Conservation (phyloP, 2,797 vertebrate species). For the Myoxocephalus aenaeus region DNA sequence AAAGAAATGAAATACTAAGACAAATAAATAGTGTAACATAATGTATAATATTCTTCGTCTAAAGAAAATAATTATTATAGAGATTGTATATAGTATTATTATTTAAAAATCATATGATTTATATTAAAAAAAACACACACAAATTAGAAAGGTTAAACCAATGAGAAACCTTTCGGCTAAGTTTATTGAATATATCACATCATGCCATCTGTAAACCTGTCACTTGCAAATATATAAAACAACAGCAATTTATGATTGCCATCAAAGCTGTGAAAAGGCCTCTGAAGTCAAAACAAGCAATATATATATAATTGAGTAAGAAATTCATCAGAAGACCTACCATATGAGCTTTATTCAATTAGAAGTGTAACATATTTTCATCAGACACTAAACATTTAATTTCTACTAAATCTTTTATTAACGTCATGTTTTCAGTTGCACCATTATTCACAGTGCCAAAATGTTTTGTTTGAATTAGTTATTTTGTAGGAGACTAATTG, state of each 20-base stretch:
- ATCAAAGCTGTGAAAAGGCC: neutral
- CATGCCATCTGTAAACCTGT: neutral
- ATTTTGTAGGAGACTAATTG: neutral
- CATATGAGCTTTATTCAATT: neutral
- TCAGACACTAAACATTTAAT: neutral
- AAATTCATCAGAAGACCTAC: neutral
- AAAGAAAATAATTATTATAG: neutral
- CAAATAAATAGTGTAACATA: neutral
- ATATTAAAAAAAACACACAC: too few relatives aligned
- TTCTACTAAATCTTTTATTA: neutral
- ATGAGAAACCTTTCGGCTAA: neutral
- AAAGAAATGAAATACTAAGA: constrained; percentile 12
- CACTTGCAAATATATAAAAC: neutral
- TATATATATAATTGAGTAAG: neutral
- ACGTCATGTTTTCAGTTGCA: neutral
- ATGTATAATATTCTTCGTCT: neutral
- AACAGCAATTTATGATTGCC: neutral
- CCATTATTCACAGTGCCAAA: neutral
- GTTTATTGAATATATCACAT: neutral
- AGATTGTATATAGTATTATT: neutral
- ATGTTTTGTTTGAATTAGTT: neutral
- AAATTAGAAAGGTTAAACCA: constrained; percentile 8
- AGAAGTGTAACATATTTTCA: neutral
- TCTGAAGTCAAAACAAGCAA: neutral
- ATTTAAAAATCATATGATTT: too few relatives aligned